Evolutionary conservation across 30 jellyfish, hydroid and myxozoan genomes (phyloP).

Genomic region (Phacellophora camtschatica): DNA sequence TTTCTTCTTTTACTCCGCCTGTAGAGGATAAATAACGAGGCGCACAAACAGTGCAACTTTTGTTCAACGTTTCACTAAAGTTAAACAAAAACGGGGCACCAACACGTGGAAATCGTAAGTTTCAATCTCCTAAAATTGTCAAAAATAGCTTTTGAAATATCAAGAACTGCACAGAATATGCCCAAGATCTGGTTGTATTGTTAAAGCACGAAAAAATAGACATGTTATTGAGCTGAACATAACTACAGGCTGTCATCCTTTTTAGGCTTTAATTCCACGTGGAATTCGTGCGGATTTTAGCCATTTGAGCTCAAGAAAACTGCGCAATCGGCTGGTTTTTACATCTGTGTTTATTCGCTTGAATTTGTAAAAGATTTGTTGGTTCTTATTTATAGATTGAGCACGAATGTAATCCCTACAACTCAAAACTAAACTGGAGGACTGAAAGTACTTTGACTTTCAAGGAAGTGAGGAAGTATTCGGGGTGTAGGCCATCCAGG

Average conservation of each 20-base stretch:
- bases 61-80: too few species aligned
- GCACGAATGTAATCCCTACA: background rate
- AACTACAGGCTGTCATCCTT: too few species aligned
- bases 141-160: background rate
- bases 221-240: too few species aligned
- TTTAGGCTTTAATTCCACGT: too few species aligned
- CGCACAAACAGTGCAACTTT: too few species aligned
- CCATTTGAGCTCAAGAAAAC: slow-evolving; percentile 14
- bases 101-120: background rate
- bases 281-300: slow-evolving; percentile 74
- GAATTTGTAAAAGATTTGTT: background rate
- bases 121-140: background rate
- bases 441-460: background rate
- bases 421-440: background rate
- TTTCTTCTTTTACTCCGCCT: too few species aligned
- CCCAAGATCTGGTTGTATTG: too few species aligned
- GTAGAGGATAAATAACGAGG: too few species aligned
- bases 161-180: background rate
- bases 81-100: too few species aligned
- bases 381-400: too few species aligned
- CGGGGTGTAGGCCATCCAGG: too few species aligned
- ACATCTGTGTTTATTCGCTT: slow-evolving; percentile 29
- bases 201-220: too few species aligned
- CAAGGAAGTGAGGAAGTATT: background rate
- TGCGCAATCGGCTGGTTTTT: slow-evolving; percentile 47